phyloP scores from a whole-genome alignment of 2,888 invertebrate species.

The Stegana nigrithorax region DNA sequence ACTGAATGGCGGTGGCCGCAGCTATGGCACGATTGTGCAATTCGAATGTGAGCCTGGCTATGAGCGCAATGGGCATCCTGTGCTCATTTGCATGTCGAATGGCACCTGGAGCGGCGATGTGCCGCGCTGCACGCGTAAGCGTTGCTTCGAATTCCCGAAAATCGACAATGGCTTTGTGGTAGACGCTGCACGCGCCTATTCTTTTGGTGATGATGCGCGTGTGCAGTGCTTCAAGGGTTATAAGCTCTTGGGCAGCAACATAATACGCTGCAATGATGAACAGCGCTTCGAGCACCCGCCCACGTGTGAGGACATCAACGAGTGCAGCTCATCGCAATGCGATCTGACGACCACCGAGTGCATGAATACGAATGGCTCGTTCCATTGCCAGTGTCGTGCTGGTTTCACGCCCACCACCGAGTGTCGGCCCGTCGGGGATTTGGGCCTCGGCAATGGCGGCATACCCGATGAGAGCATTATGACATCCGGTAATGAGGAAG shows the following conservation, averaged over 20 bases:
- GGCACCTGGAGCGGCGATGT: constrained; percentile 95
- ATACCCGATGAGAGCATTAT: constrained; percentile 90
- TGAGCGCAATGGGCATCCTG: constrained; percentile 87
- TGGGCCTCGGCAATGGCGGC: constrained; percentile 84
- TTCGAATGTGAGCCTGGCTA: constrained; percentile 94
- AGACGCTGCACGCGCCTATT: constrained; percentile 81
- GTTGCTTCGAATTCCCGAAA: constrained; percentile 75
- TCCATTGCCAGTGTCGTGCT: constrained; percentile 86
- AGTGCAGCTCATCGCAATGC: constrained; percentile 89
- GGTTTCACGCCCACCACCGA: constrained; percentile 89
- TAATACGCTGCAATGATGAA: constrained; percentile 86
- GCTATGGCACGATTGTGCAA: constrained; percentile 92
- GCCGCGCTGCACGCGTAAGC: constrained; percentile 82
- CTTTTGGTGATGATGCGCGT: constrained; percentile 89
- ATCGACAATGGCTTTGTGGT: constrained; percentile 90
- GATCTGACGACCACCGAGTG: constrained; percentile 92
- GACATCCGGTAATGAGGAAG: constrained; percentile 84
- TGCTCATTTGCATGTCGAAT: constrained; percentile 93
- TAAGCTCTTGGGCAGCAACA: constrained; percentile 84
- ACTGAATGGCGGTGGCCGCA: constrained; percentile 89
- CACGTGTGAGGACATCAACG: constrained; percentile 91
- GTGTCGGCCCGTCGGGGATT: constrained; percentile 89
- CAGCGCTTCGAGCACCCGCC: constrained; percentile 87
- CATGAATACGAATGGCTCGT: constrained; percentile 87
- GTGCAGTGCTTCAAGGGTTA: constrained; percentile 93